Conservation (phyloP, 30 jellyfish, hydroid and myxozoan genomes). For the Morbakka virulenta region DNA sequence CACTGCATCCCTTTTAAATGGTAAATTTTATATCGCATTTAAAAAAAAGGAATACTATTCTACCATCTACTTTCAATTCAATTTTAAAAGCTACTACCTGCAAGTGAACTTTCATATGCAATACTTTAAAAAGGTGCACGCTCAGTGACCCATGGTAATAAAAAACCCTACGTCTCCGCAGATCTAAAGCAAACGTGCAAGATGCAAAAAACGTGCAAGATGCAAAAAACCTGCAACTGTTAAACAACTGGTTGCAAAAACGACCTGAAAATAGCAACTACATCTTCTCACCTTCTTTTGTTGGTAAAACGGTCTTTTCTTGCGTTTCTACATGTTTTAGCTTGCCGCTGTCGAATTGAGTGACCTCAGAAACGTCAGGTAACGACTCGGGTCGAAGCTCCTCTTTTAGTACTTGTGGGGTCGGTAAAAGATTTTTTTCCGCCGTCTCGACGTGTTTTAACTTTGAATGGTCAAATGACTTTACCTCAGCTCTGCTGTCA, state of each 20-base stretch:
- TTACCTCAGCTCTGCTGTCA: conserved; percentile 78
- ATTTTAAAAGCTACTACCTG: no score
- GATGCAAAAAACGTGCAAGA: no score
- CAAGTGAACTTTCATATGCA: no score
- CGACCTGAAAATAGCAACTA: neutral
- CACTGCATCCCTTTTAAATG: no score
- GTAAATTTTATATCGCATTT: no score
- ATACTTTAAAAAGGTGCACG: no score
- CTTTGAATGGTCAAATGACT: conserved; percentile 55
- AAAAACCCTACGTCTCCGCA: no score
- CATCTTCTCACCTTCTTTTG: conserved; percentile 41
- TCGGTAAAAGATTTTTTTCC: conserved; percentile 77
- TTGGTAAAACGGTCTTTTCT: conserved; percentile 54
- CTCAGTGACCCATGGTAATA: no score
- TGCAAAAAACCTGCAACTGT: neutral
- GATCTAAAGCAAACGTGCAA: no score
- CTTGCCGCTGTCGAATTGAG: conserved; percentile 31
- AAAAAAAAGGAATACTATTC: no score
- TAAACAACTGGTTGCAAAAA: neutral
- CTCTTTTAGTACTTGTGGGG: conserved; percentile 68
- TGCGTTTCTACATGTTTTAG: conserved; percentile 66
- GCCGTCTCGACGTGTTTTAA: conserved; percentile 77
- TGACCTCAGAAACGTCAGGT: conserved; percentile 64
- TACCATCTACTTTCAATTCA: no score
- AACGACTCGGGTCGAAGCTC: conserved; percentile 67